Evolutionary conservation across 1,140 invertebrate genomes (phyloP).

Genomic region (Neodiprion pinetum): DNA sequence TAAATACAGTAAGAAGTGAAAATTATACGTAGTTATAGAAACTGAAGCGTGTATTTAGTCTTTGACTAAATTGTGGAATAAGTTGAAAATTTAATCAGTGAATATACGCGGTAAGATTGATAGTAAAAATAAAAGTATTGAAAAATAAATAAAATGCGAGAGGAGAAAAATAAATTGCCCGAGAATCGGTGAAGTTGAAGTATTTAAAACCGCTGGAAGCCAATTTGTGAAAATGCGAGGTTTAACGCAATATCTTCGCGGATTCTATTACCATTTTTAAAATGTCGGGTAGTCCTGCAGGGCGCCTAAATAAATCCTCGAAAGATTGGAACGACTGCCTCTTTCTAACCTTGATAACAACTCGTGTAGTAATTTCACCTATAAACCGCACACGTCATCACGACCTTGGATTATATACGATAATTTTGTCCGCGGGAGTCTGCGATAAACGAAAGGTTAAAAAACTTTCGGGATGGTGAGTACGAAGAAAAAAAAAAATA

Average conservation of each 20-base stretch:
- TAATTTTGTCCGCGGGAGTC: not conserved
- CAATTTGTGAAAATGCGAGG: slow-evolving; percentile 7
- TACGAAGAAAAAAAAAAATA: no score
- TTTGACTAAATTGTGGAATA: no score
- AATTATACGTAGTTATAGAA: no score
- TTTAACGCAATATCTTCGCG: not conserved
- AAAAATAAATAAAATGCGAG: not conserved
- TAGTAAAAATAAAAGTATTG: not conserved
- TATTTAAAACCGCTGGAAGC: not conserved
- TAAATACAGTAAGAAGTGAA: no score
- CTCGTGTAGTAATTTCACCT: not conserved
- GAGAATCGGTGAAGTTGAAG: not conserved
- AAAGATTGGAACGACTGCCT: not conserved
- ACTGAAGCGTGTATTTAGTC: no score
- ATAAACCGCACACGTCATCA: not conserved
- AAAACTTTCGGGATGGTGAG: no score
- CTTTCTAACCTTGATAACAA: not conserved
- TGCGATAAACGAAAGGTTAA: not conserved
- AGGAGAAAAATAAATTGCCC: not conserved
- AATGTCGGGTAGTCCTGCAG: not conserved
- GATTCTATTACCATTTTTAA: slow-evolving; percentile 1
- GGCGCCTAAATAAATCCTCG: not conserved
- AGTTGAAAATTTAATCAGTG: no score
- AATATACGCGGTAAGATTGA: no score
- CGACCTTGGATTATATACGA: not conserved